phyloP scores from a whole-genome alignment of 2,113 vertebrate species.

The Neodon shergylaensis region DNA sequence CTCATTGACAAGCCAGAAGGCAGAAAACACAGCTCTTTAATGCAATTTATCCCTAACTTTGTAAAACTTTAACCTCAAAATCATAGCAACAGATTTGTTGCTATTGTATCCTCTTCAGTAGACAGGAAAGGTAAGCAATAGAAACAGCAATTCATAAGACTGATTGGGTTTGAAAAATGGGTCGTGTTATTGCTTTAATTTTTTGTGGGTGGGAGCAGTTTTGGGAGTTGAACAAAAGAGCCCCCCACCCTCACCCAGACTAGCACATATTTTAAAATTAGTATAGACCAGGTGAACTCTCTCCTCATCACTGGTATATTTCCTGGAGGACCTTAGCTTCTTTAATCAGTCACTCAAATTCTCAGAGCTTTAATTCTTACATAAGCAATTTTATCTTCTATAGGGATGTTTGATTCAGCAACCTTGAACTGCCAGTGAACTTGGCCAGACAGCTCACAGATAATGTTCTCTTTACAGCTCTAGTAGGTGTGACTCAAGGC shows the following conservation, averaged over 20 bases:
- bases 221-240: background rate
- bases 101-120: background rate
- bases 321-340: background rate
- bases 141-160: background rate
- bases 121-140: background rate
- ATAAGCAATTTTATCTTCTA: background rate
- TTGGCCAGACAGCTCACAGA: background rate
- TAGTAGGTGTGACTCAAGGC: background rate
- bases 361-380: background rate
- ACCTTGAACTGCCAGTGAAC: background rate
- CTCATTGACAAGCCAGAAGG: slow-evolving; percentile 65
- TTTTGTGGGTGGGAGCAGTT: background rate
- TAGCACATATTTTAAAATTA: slow-evolving; percentile 12
- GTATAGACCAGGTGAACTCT: background rate
- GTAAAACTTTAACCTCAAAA: background rate
- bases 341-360: background rate
- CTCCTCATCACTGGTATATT: background rate
- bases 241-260: no score
- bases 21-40: slow-evolving; percentile 74
- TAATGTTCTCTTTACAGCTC: background rate
- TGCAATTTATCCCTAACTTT: slow-evolving; percentile 63
- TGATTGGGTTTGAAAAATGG: background rate
- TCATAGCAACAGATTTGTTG: background rate
- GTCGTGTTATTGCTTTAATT: background rate
- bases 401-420: background rate